Evolutionary conservation across 2,888 invertebrate species (phyloP).

Genomic region (Dynastes hyllus): DNA sequence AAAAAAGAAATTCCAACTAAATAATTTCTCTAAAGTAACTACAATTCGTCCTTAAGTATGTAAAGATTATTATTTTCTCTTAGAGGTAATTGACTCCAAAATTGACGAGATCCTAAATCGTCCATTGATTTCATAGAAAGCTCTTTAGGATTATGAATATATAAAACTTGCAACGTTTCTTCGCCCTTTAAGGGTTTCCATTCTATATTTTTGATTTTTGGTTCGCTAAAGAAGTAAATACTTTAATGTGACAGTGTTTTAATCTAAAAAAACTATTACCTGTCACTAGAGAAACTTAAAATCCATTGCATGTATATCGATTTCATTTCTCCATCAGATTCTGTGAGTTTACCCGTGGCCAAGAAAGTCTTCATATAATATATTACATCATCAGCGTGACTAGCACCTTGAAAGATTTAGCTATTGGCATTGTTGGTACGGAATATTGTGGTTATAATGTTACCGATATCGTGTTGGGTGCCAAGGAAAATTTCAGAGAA

Average conservation of each 20-base stretch:
- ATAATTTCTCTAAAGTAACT: conserved; percentile 1
- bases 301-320: conserved; percentile 29
- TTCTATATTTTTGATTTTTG: conserved; percentile 12
- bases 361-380: conserved; percentile 40
- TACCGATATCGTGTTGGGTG: conserved; percentile 30
- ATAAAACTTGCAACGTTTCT: conserved; percentile 31
- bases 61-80: conserved; percentile 32
- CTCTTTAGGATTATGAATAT: conserved; percentile 31
- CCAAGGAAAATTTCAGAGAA: conserved; percentile 36
- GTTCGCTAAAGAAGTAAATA: conserved; percentile 25
- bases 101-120: conserved; percentile 40
- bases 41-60: conserved; percentile 47
- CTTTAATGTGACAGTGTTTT: not conserved
- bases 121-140: conserved; percentile 21
- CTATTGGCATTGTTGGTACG: not conserved
- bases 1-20: too few species aligned
- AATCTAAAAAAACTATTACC: not conserved
- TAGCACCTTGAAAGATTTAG: conserved; percentile 22
- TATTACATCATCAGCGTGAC: conserved; percentile 49
- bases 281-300: not conserved
- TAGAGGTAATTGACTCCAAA: conserved; percentile 44
- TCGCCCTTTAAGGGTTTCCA: conserved; percentile 36
- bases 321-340: conserved; percentile 38
- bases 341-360: conserved; percentile 21
- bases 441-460: not conserved